Evolutionary conservation across 2,113 vertebrate genomes (phyloP).

Genomic region (Cichladusa arquata): DNA sequence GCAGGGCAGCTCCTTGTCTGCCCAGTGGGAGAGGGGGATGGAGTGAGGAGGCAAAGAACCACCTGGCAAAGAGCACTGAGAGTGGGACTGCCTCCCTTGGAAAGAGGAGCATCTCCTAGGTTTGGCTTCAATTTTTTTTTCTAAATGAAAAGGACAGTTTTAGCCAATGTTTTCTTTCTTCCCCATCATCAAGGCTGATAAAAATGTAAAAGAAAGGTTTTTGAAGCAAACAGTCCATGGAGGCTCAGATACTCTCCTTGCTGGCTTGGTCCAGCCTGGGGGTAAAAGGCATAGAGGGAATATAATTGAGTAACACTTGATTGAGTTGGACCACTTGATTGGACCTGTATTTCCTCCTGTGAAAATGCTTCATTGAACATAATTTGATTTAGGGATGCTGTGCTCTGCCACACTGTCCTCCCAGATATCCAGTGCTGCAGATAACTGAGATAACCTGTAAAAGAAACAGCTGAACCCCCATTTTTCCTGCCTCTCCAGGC

Average conservation of each 20-base stretch:
- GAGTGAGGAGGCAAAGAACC: background rate
- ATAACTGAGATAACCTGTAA: background rate
- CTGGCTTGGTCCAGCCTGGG: background rate
- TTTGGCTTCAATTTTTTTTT: background rate
- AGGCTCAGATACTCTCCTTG: background rate
- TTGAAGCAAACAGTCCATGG: background rate
- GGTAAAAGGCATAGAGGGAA: background rate
- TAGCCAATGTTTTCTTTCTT: background rate
- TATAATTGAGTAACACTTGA: background rate
- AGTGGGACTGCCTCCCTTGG: background rate
- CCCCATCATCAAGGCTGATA: background rate
- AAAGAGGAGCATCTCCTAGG: background rate
- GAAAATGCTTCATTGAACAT: background rate
- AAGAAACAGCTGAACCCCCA: background rate
- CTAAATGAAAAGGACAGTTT: background rate
- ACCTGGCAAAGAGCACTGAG: background rate
- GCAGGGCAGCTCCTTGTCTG: background rate
- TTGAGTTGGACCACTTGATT: background rate
- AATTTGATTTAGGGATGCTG: background rate
- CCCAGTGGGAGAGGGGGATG: background rate
- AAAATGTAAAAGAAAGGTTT: background rate
- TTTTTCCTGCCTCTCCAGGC: background rate
- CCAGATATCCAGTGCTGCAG: background rate
- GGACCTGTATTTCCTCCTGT: background rate
- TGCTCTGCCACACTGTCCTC: fast-evolving